Evolutionary conservation across 2,888 invertebrate species (phyloP).

Genomic region (Patella pellucida): DNA sequence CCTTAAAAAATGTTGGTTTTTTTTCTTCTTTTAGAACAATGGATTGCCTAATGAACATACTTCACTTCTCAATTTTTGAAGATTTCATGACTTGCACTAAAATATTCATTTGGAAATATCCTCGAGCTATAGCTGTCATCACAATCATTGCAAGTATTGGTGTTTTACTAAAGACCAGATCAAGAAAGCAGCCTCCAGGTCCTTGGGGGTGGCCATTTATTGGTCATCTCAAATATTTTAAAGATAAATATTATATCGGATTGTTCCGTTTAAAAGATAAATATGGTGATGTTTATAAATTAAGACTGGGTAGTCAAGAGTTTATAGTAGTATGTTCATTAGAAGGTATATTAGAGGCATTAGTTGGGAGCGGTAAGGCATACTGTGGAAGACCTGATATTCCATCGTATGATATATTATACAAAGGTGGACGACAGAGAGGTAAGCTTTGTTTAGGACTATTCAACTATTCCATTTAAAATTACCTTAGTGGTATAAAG

Average conservation of each 20-base stretch:
- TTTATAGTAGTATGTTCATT: slow-evolving; percentile 51
- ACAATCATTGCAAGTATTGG: slow-evolving; percentile 34
- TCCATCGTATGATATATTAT: slow-evolving; percentile 39
- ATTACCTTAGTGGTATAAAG: too few relatives aligned
- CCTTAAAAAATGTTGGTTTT: too few relatives aligned
- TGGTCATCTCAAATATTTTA: slow-evolving; percentile 43
- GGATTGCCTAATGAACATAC: too few relatives aligned
- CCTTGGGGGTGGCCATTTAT: slow-evolving; percentile 47
- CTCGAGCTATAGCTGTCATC: background rate
- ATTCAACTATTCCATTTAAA: too few relatives aligned
- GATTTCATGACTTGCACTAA: background rate
- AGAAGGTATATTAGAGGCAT: slow-evolving; percentile 51
- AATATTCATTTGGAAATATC: background rate
- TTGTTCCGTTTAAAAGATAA: slow-evolving; percentile 46
- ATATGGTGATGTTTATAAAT: slow-evolving; percentile 55
- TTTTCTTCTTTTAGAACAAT: too few relatives aligned
- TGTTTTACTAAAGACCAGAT: slow-evolving; percentile 36
- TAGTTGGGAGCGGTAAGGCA: slow-evolving; percentile 37
- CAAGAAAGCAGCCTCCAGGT: slow-evolving; percentile 44
- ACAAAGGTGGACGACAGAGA: slow-evolving; percentile 42
- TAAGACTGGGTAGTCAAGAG: slow-evolving; percentile 45
- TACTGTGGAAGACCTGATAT: slow-evolving; percentile 47
- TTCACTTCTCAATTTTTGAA: too few relatives aligned
- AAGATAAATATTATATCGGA: slow-evolving; percentile 42
- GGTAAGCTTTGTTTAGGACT: slow-evolving; percentile 29